A percentile compares a stretch with the other conserved stretches of the same genome.
phyloP scores from a whole-genome alignment of 2,888 invertebrate species.

The Spicauda simplicius region DNA sequence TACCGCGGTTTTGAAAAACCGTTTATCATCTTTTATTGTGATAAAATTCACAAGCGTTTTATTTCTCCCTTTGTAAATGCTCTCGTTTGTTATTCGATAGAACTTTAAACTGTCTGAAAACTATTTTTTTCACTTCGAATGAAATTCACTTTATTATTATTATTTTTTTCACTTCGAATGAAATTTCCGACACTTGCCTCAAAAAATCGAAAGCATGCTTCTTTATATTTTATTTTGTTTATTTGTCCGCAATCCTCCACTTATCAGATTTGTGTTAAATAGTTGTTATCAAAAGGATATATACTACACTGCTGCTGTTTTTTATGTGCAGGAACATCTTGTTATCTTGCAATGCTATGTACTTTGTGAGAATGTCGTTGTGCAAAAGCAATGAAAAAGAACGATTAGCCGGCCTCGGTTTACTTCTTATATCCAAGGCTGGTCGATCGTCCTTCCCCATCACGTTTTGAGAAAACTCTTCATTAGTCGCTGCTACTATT shows the following conservation, averaged over 20 bases:
- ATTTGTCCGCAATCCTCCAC: too few relatives aligned
- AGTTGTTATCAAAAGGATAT: not conserved
- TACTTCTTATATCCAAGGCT: conserved; percentile 14
- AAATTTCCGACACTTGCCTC: too few relatives aligned
- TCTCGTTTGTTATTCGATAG: not conserved
- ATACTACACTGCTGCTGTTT: not conserved
- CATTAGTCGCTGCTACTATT: conserved; percentile 15
- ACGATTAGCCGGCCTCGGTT: conserved; percentile 32
- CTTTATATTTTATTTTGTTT: not conserved
- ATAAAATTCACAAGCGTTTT: not conserved
- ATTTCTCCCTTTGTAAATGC: not conserved
- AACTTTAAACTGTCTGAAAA: not conserved
- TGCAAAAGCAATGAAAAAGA: conserved; percentile 29
- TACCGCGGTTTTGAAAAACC: not conserved
- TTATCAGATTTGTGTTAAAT: too few relatives aligned
- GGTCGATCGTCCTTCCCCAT: conserved; percentile 26
- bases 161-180: not conserved
- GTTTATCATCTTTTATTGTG: not conserved
- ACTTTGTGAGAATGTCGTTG: conserved; percentile 2
- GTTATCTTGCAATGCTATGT: conserved; percentile 20
- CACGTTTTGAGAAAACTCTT: conserved; percentile 9
- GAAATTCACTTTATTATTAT: too few relatives aligned
- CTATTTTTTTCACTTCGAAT: not conserved
- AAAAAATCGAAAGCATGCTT: too few relatives aligned
- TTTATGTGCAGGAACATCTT: conserved; percentile 9